Conservation (phyloP, 1,140 invertebrate genomes). For the Metaphire vulgaris region DNA sequence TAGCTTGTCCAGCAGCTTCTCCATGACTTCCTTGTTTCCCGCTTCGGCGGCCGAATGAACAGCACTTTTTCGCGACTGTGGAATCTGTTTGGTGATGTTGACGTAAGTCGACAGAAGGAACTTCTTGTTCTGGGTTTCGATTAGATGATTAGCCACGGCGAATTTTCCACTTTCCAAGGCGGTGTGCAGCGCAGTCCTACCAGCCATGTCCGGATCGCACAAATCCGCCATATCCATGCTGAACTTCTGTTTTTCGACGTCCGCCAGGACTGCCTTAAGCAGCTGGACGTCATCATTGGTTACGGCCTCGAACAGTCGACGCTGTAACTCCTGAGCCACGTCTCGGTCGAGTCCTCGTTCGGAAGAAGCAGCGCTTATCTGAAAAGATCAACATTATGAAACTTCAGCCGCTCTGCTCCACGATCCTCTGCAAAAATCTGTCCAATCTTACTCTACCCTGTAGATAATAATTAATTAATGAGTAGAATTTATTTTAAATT, state of each 20-base stretch:
- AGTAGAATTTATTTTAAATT: too few relatives aligned
- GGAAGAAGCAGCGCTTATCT: neutral
- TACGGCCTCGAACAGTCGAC: neutral
- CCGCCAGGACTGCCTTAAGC: neutral
- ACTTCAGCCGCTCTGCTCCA: too few relatives aligned
- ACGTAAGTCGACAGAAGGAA: slow-evolving; percentile 5
- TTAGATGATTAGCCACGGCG: neutral
- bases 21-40: slow-evolving; percentile 12
- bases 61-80: neutral
- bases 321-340: neutral
- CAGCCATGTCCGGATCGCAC: neutral
- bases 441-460: too few relatives aligned
- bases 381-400: neutral
- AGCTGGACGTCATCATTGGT: slow-evolving; percentile 2
- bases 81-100: neutral
- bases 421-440: too few relatives aligned
- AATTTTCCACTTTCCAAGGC: slow-evolving; percentile 5
- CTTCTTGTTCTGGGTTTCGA: neutral
- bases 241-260: neutral
- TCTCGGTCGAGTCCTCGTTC: neutral
- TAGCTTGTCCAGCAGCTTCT: slow-evolving; percentile 4
- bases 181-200: slow-evolving; percentile 6
- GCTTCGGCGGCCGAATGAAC: slow-evolving; percentile 7
- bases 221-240: slow-evolving; percentile 10
- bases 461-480: too few relatives aligned